phyloP scores from a whole-genome alignment of 2,888 invertebrate genomes.

The Lepidonotus clava region DNA sequence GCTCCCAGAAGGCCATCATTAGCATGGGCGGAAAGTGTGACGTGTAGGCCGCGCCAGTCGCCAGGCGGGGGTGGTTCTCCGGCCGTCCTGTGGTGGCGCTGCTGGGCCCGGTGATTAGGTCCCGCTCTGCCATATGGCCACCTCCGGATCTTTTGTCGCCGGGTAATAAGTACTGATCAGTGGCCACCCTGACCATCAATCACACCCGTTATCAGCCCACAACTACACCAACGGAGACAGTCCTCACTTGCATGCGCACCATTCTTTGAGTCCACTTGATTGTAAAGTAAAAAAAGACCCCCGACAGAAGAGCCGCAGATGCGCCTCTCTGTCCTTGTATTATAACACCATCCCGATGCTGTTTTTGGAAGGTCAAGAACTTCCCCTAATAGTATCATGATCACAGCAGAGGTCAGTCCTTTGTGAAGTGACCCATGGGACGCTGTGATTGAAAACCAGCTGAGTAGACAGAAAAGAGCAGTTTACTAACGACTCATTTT shows the following conservation, averaged over 20 bases:
- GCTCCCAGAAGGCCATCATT: no score
- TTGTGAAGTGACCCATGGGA: constrained; percentile 17
- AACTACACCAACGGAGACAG: background rate
- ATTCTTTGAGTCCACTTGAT: background rate
- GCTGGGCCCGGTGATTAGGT: background rate
- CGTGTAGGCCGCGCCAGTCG: background rate
- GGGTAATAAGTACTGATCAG: constrained; percentile 18
- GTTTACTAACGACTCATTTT: no score
- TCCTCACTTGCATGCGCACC: background rate
- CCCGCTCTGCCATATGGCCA: background rate
- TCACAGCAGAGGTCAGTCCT: background rate
- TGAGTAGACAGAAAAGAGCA: no score
- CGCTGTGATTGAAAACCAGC: constrained; percentile 2
- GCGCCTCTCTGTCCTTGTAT: no score
- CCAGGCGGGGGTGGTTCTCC: background rate
- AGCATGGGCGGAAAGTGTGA: no score
- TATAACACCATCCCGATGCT: no score
- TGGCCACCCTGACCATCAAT: constrained; percentile 1
- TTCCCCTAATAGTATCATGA: background rate
- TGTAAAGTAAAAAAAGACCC: no score
- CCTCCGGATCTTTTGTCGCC: background rate
- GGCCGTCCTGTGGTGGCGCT: constrained; percentile 4
- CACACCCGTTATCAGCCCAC: constrained; percentile 32
- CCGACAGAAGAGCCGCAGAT: no score
- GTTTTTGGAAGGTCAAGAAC: background rate